These are phyloP conservation scores for Drosophila longiperda DNA, from an alignment of 2,888 invertebrate species.

Conservation along the genomic window DNA sequence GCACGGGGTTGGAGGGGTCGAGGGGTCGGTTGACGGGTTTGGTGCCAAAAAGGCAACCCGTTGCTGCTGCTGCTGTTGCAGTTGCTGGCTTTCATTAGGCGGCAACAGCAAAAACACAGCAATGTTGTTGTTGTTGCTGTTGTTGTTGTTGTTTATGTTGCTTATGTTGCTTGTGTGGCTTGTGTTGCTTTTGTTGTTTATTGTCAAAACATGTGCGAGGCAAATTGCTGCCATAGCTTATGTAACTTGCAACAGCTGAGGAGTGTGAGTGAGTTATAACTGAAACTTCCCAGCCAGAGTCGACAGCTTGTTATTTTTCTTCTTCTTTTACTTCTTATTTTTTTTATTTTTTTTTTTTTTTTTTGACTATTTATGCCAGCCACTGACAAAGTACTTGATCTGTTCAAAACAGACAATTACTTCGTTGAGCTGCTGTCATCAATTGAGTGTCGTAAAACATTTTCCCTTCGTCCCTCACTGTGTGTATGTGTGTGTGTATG, in stretches of 20 bases:
- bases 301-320: slow-evolving; percentile 7
- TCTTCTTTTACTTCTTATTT: neutral
- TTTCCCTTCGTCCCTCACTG: neutral
- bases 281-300: neutral
- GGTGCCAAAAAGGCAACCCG: neutral
- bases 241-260: slow-evolving; percentile 6
- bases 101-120: slow-evolving; percentile 4
- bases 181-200: slow-evolving; percentile 9
- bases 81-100: slow-evolving; percentile 11
- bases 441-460: slow-evolving; percentile 8
- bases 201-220: slow-evolving; percentile 23
- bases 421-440: slow-evolving; percentile 11
- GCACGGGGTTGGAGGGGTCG: neutral
- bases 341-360: neutral
- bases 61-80: slow-evolving; percentile 9
- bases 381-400: slow-evolving; percentile 12
- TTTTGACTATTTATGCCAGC: slow-evolving; percentile 11
- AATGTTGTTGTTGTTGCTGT: neutral
- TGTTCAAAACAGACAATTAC: slow-evolving; percentile 22
- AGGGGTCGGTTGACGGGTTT: neutral
- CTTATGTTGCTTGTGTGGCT: neutral
- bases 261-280: slow-evolving; percentile 9
- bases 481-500: too few relatives aligned
- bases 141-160: slow-evolving; percentile 6
- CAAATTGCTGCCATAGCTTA: slow-evolving; percentile 19